Percentiles rank a stretch among this genome's conserved stretches.
phyloP scores from a whole-genome alignment of 1,140 invertebrate genomes.

The Chironomus striatipennis region DNA sequence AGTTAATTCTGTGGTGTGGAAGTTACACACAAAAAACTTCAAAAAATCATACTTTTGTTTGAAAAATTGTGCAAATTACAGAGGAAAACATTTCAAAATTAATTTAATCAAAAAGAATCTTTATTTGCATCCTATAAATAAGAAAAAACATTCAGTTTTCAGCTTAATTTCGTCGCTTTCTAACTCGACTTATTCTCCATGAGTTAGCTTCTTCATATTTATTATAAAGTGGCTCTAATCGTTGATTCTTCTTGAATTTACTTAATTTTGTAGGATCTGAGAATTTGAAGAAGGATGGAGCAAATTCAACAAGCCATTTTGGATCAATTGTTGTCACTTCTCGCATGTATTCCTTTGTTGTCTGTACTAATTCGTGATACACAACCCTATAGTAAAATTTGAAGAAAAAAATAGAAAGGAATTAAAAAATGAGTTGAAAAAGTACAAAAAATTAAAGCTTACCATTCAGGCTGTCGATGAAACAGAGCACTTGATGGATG shows the following conservation, averaged over 20 bases:
- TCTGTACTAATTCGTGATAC: slow-evolving; percentile 99
- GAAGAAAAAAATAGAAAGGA: neutral
- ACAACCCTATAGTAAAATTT: slow-evolving; percentile 52
- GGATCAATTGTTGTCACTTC: slow-evolving; percentile 98
- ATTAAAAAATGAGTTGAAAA: neutral
- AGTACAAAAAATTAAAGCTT: neutral
- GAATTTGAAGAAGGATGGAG: slow-evolving; percentile 98
- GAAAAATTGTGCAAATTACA: too few relatives aligned
- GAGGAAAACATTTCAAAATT: too few relatives aligned
- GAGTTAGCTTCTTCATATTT: slow-evolving; percentile 99
- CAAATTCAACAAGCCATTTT: slow-evolving; percentile 99
- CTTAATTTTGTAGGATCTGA: slow-evolving; percentile 98
- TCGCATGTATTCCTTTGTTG: slow-evolving; percentile 98
- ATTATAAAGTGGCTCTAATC: slow-evolving; percentile 95
- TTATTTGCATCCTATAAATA: too few relatives aligned
- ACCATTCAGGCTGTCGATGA: slow-evolving; percentile 94
- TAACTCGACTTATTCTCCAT: slow-evolving; percentile 95
- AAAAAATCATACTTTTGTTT: too few relatives aligned
- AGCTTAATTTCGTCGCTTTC: slow-evolving; percentile 75
- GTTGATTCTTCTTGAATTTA: slow-evolving; percentile 99
- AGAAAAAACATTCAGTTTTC: neutral
- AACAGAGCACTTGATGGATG: slow-evolving; percentile 98
- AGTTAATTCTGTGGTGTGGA: too few relatives aligned
- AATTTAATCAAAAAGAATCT: too few relatives aligned
- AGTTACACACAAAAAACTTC: too few relatives aligned